Evolutionary conservation across 1,140 invertebrate species (phyloP).

Genomic region (Drosophila nigromelanica): DNA sequence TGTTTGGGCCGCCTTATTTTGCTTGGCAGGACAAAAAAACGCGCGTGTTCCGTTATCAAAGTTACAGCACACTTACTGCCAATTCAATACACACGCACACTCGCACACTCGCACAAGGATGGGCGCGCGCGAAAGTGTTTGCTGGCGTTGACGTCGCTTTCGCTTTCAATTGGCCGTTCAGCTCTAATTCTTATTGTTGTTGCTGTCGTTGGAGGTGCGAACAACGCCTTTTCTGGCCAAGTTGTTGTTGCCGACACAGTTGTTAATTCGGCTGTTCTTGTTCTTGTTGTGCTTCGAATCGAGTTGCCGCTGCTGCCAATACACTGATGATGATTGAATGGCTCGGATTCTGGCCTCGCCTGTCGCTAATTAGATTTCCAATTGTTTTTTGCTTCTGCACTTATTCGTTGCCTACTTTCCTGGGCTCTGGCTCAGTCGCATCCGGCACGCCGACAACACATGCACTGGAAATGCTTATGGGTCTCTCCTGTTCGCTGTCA

Average conservation of each 20-base stretch:
- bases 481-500: slow-evolving; percentile 20
- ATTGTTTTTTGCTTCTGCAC: slow-evolving; percentile 36
- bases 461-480: background rate
- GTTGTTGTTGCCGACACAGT: slow-evolving; percentile 16
- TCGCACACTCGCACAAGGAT: slow-evolving; percentile 2
- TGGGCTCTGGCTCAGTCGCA: slow-evolving; percentile 4
- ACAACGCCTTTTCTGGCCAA: slow-evolving; percentile 52
- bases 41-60: slow-evolving; percentile 41
- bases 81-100: slow-evolving; percentile 6
- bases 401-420: slow-evolving; percentile 28
- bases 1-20: slow-evolving; percentile 1
- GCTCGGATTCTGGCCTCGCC: slow-evolving; percentile 12
- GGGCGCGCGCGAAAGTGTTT: slow-evolving; percentile 23
- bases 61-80: slow-evolving; percentile 18
- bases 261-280: slow-evolving; percentile 11
- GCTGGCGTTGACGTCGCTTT: slow-evolving; percentile 44
- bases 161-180: slow-evolving; percentile 40
- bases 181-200: background rate
- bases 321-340: slow-evolving; percentile 36
- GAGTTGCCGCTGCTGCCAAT: slow-evolving; percentile 33
- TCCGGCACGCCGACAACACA: slow-evolving; percentile 17
- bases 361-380: slow-evolving; percentile 49
- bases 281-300: no score
- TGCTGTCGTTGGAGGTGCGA: slow-evolving; percentile 18
- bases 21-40: slow-evolving; percentile 28